Evolutionary conservation across 1,140 invertebrate genomes (phyloP), one percentile per base, ranked within the genome.

Genomic region (Temnothorax nylanderi): DNA sequence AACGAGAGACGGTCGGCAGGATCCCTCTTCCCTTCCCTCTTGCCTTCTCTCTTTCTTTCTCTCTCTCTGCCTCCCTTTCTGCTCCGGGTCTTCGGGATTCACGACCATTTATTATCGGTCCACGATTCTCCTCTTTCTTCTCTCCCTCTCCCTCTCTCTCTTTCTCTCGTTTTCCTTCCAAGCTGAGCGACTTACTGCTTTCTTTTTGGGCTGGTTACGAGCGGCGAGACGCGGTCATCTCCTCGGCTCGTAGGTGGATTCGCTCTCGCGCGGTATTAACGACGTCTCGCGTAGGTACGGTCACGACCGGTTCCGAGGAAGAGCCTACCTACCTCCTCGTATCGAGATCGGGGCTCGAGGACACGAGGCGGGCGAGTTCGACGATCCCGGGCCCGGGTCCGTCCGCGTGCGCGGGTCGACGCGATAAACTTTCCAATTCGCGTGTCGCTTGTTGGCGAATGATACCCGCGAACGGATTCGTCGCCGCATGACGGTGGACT

Each of bases 31-130:
- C 72, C 44, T 37, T 75, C 47, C 26, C 37, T 34, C 18, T 16
- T 34, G 26, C 69, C 18, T 44, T 49, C 76, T 26, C 37, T 34
- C 72, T 34, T 37, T 75, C 47, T 18, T 32, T 34, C 11, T 16
- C 21, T 77, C 75, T 32, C 56, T 34, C 56, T 18, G 21, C 26
- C 85, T 51, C 51, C 16, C 51, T 49, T 69, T 32, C 41, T 16
- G 32, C 80, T 44, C 34, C 34, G 69, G 41, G 34, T 87, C 87
- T 78, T 26, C 87, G 82, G 77, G 86, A 87, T 81, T 85, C 85
- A 89, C 91, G 89, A 93, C 90, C 93, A 88, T 92, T 93, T 93
- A 93, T 93, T 93, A 93, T 93, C 92, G 69, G 88, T 89, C 75
- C 88, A 90, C 84, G 85, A 69, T 91, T 82, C 72, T 85, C 37